phyloP scores from a whole-genome alignment of 1,140 invertebrate species.

The Drosophila bocki region DNA sequence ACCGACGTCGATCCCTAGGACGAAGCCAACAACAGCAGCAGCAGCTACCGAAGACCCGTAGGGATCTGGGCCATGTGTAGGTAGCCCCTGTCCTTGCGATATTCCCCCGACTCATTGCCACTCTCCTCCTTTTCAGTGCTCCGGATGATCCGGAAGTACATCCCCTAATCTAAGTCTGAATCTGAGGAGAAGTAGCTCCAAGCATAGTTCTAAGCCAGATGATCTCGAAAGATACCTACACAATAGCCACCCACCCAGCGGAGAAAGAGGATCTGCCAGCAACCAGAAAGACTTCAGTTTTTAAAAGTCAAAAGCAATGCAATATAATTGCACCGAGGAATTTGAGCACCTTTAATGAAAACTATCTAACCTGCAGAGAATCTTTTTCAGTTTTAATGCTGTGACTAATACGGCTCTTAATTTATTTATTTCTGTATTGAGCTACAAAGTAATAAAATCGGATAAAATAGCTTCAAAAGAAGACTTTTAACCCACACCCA shows the following conservation, averaged over 20 bases:
- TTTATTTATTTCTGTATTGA: conserved; percentile 6
- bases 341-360: neutral
- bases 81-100: neutral
- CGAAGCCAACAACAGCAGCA: conserved; percentile 5
- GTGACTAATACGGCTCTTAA: neutral
- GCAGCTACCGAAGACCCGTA: conserved; percentile 10
- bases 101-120: neutral
- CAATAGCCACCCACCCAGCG: neutral
- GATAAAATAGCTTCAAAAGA: conserved; percentile 1
- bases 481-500: neutral
- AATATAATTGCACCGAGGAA: neutral
- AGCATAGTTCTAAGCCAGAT: neutral
- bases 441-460: neutral
- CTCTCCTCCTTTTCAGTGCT: neutral
- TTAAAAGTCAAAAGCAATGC: neutral
- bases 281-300: neutral
- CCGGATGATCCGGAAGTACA: neutral
- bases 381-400: neutral
- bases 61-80: conserved; percentile 15
- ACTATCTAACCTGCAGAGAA: neutral
- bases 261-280: neutral
- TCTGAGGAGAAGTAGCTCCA: neutral
- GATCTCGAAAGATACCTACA: conserved; percentile 3
- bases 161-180: conserved; percentile 2
- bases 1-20: conserved; percentile 23